Base-by-base conservation (phyloP, 2,113 vertebrate species). In the Petaurus breviceps region DNA sequence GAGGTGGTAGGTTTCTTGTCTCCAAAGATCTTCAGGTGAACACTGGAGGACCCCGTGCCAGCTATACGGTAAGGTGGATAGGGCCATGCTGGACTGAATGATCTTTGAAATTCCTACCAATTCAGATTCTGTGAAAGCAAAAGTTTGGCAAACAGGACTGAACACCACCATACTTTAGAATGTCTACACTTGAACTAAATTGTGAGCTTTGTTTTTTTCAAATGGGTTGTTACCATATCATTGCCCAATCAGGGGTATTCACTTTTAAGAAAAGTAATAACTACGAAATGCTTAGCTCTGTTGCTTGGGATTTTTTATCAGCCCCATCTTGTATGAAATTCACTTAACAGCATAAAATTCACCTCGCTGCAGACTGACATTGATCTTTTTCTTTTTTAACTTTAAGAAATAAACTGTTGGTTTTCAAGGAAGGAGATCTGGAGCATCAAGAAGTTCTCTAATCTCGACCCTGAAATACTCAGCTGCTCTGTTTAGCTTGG, bases 391-490 rank as follows among this genome's bases (percentile, higher is more conserved):
- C 31, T 19, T 94, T 51, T 52, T 94, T 89, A 26, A 54, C 77
- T 96, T 95, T 55, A 91, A 93, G 43, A 95, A 92, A 91, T 46
- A 92, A 96, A 97, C 47, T 55, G 91, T 95, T 96, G 94, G 43
- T 50, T 95, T 91, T 93, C 47, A 91, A 57, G 28, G 31, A 94
- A 95, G 96, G 94, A 96, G 26, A n/a, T 68, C 43, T 89, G 93
- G 51, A 93, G 77, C 98, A 93, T 12, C 97, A 92, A 46, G 92
- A 93, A 95, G 97, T 96, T 77, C 77, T 97, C 95, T 95, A 92
- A 95, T 96, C 95, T 95, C 4, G 49, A 91, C 91, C 91, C 96
- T 90, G 25, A 95, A 96, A 96, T 96, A n/a, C 91, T 89, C 94
- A 91, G 93, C 92, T 96, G 96, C 24, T 91, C 89, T 90, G 50